Conservation (phyloP, 2,797 vertebrate genomes). For the Prionace glauca region DNA sequence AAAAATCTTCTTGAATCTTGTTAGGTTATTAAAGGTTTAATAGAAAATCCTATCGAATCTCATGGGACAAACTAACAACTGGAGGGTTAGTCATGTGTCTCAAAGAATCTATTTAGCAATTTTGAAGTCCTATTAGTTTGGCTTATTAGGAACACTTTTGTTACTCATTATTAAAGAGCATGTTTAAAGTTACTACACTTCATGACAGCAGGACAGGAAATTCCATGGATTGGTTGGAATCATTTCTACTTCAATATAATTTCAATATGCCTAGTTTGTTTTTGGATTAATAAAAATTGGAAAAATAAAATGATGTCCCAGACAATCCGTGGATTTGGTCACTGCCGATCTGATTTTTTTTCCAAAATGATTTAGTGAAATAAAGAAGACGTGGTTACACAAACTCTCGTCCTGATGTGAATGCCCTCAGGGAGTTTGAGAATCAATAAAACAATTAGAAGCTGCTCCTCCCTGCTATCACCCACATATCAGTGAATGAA, state of each 20-base stretch:
- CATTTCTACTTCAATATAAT: neutral
- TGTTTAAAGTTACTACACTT: neutral
- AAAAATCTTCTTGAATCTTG: constrained; percentile 12
- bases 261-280: neutral
- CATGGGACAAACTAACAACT: neutral
- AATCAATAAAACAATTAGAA: constrained; percentile 42
- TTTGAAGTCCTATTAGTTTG: neutral
- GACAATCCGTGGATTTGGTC: neutral
- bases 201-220: neutral
- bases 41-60: neutral
- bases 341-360: neutral
- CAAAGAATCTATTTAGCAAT: neutral
- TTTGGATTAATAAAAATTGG: neutral
- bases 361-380: neutral
- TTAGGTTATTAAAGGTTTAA: neutral
- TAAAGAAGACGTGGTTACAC: neutral
- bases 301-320: neutral
- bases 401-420: constrained; percentile 32
- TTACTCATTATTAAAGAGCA: neutral
- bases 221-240: neutral
- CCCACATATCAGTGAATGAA: constrained; percentile 43
- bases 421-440: constrained; percentile 35
- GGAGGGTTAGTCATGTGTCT: neutral
- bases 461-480: constrained; percentile 39
- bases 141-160: neutral